Evolutionary conservation across 2,113 vertebrate species (phyloP).

Genomic region (Nesoenas mayeri): DNA sequence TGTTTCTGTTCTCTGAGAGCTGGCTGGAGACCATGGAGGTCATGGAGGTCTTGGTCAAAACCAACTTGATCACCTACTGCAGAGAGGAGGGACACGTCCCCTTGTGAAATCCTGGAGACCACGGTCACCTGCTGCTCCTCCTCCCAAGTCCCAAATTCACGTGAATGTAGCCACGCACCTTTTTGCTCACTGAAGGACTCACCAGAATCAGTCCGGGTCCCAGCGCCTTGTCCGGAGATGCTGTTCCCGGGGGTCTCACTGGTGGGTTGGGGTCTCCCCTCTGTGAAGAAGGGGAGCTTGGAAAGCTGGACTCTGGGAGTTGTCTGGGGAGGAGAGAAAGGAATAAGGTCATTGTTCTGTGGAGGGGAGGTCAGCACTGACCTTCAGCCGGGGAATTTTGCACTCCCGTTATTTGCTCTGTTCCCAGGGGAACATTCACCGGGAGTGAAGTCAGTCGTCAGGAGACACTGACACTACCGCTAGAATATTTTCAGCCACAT

Average conservation of each 20-base stretch:
- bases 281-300: not conserved
- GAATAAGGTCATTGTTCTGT: not conserved
- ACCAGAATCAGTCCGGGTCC: not conserved
- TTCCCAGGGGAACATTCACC: not conserved
- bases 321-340: not conserved
- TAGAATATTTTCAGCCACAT: not conserved
- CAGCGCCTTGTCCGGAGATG: not conserved
- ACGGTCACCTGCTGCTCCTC: not conserved
- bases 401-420: not conserved
- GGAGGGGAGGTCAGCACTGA: not conserved
- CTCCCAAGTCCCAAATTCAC: not conserved
- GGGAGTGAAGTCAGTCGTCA: conserved; percentile 29
- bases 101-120: not conserved
- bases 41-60: not conserved
- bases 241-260: not conserved
- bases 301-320: not conserved
- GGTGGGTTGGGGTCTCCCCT: not conserved
- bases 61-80: rapidly evolving
- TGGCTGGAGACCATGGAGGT: not conserved
- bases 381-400: conserved; percentile 8
- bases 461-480: conserved; percentile 7
- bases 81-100: not conserved
- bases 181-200: not conserved
- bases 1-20: not conserved
- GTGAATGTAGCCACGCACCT: not conserved